Conservation (phyloP, 2,797 vertebrate species). For the Euphonia xanthogaster region DNA sequence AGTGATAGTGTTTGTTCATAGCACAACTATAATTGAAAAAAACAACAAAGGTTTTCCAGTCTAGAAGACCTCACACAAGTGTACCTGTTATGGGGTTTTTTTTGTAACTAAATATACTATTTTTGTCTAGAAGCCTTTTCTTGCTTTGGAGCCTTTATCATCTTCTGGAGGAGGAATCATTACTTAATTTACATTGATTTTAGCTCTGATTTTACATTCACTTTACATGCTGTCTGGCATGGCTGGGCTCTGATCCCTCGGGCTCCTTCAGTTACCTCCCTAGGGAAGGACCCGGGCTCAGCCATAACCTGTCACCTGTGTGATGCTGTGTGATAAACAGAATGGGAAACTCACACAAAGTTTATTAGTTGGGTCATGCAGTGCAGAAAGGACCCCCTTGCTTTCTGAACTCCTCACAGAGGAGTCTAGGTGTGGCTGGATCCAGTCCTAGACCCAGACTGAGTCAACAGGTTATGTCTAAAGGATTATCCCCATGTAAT, state of each 20-base stretch:
- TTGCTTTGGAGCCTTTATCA: not conserved
- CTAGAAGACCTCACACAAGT: not conserved
- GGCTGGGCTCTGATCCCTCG: accelerated
- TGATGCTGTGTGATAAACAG: not conserved
- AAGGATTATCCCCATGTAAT: not conserved
- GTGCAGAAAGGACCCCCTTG: not conserved
- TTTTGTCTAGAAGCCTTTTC: not conserved
- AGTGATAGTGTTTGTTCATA: not conserved
- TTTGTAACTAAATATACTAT: accelerated
- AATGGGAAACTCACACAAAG: not conserved
- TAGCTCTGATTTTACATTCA: not conserved
- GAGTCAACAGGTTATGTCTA: not conserved
- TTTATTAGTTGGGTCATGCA: accelerated
- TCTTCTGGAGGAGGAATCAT: not conserved
- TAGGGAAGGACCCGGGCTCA: accelerated
- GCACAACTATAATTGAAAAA: not conserved
- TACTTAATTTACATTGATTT: not conserved
- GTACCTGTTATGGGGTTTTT: accelerated
- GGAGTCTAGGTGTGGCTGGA: not conserved
- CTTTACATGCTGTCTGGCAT: accelerated
- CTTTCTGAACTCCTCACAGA: not conserved
- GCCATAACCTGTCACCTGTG: accelerated
- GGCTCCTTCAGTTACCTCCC: not conserved
- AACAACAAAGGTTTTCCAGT: not conserved
- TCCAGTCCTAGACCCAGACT: not conserved